Evolutionary conservation across 2,113 vertebrate species (phyloP).

Genomic region (Lamprologus lemairii): DNA sequence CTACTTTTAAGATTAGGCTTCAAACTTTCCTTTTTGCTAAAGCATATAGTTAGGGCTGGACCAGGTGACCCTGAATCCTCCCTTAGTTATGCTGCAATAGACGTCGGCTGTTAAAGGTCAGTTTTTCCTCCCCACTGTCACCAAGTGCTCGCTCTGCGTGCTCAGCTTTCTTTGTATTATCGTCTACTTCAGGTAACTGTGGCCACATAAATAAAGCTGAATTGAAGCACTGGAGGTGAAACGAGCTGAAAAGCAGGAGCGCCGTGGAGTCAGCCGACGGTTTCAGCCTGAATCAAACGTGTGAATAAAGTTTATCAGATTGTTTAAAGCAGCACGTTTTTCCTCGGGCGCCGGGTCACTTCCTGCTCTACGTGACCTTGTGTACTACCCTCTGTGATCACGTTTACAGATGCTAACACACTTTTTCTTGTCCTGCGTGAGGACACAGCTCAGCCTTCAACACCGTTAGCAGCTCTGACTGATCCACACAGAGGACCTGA

Average conservation of each 20-base stretch:
- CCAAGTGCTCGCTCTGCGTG: not conserved
- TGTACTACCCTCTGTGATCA: not conserved
- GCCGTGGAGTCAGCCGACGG: not conserved
- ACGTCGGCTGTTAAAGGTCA: rapidly evolving
- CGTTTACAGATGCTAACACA: not conserved
- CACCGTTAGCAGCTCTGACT: rapidly evolving
- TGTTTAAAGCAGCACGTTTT: rapidly evolving
- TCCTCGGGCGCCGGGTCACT: not conserved
- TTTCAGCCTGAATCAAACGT: not conserved
- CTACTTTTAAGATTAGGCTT: rapidly evolving
- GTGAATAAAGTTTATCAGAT: not conserved
- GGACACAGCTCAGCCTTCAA: not conserved
- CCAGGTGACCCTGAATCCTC: not conserved
- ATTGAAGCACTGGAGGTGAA: rapidly evolving
- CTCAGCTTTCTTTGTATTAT: not conserved
- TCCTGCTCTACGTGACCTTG: not conserved
- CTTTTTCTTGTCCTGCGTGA: not conserved
- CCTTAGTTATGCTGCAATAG: rapidly evolving
- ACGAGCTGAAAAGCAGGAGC: not conserved
- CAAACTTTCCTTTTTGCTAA: not conserved
- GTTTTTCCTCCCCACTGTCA: not conserved
- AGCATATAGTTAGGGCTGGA: not conserved
- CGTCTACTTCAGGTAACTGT: not conserved
- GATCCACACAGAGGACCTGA: not conserved
- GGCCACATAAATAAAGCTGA: not conserved